Base-by-base conservation (phyloP, 1,140 invertebrate species). In the Sitobion miscanthi region DNA sequence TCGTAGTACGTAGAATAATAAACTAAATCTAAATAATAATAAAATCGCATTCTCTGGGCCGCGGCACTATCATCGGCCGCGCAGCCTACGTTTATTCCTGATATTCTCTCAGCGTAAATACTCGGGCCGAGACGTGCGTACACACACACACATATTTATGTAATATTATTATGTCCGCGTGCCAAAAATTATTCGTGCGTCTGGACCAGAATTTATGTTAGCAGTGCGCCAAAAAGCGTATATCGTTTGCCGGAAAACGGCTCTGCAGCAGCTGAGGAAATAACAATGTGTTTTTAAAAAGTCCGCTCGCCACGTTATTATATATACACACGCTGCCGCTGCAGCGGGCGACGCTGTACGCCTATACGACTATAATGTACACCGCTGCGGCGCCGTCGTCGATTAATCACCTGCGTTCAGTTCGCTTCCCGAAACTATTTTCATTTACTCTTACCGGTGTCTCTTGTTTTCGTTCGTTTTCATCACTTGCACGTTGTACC, bases 151-250 rank as follows among this genome's bases (percentile, higher is more conserved):
- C n/a, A 69, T 69, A 30, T 77, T 17, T 35, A 77, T 54, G 20
- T 54, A 23, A 77, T 77, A 77, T n/a, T 77, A 77, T 69, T n/a
- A 17, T 23, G 87, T 35, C 0, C 35, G n/a, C 3, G 87, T 91
- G 90, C 90, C 90, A 91, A 91, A 91, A 83, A 91, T 91, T 87
- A 87, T 91, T 91, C 47, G 90, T 91, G 77, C 42, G 47, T 91
- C 69, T 47, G 69, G 69, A 49, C 62, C 47, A 52, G 45, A 54
- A 89, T 89, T 89, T 89, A 57, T 89, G 87, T 89, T 54, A 89
- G 87, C 49, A 89, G 25, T 14, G 87, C 87, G 87, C 87, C 87
- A 89, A 89, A 89, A 89, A 89, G 86, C 20, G 30, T 49, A 83
- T 83, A 83, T 83, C 86, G 47, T 52, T 45, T 17, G 45, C 45